Base-by-base conservation (phyloP, 2,797 vertebrate species). In the Pempheris klunzingeri region DNA sequence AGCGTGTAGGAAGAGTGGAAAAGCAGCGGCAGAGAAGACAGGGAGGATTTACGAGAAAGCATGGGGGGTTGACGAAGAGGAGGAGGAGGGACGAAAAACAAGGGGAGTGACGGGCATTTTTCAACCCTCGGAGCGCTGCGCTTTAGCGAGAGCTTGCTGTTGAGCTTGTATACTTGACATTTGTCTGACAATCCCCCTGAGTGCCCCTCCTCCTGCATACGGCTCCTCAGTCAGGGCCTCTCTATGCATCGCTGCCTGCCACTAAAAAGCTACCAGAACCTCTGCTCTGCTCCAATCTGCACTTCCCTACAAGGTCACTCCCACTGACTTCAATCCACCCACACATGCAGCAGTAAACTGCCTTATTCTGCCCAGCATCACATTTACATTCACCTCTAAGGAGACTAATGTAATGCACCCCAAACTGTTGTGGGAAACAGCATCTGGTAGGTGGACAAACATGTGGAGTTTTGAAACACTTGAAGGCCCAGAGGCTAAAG, bases 161-260 rank as follows among this genome's bases (percentile, higher is more conserved):
- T 88, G 80, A 90, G 90, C 71, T 87, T 88, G 89, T 93, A 89
- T 86, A 94, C 88, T 94, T 95, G 95, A 95, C 95, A 96, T 96
- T 96, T 96, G 86, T 92, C 89, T 95, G 94, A 95, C 93, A 95
- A 95, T 94, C 94, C 87, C 90, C 91, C 89, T 87, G 54, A 20
- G 66, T 76, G 57, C 80, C 77, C 74, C 88, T 69, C 77, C 78
- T 82, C 84, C 81, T 78, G 74, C 49, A 65, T 71, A 70, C 46
- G 26, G 43, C 65, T 60, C 78, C 83, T 84, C 76, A 46, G 84
- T 72, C 76, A 67, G 74, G 80, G 86, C 82, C 87, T 87, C 85
- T 83, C 79, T 67, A 59, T 13, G 54, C 87, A 84, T 88, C 70
- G 18, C 82, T 87, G 81, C 77, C 65, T 46, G 64, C 79, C 87